Evolutionary conservation across 2,888 invertebrate genomes (phyloP).

Genomic region (Drosophila dives): DNA sequence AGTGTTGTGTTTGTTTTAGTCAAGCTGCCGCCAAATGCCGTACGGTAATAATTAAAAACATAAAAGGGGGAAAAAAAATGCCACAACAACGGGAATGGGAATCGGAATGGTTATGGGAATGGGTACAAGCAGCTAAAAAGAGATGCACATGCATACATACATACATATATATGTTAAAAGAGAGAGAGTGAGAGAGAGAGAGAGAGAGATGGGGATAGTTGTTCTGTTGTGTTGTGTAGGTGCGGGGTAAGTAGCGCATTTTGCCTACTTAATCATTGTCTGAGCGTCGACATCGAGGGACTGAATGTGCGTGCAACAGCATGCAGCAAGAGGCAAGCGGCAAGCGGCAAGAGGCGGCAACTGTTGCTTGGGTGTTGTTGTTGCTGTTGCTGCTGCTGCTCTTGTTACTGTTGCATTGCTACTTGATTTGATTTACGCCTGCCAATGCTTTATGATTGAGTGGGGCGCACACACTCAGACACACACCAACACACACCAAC

Average conservation of each 20-base stretch:
- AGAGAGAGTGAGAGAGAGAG: background rate
- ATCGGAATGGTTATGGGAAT: slow-evolving; percentile 45
- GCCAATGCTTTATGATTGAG: slow-evolving; percentile 79
- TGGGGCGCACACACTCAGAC: slow-evolving; percentile 57
- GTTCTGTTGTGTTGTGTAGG: slow-evolving; percentile 18
- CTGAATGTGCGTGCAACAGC: slow-evolving; percentile 71
- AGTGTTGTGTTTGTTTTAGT: slow-evolving; percentile 39
- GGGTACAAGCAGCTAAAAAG: slow-evolving; percentile 27
- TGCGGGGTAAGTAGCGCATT: slow-evolving; percentile 58
- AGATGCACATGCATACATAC: background rate
- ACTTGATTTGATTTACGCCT: slow-evolving; percentile 81
- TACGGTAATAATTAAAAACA: slow-evolving; percentile 78
- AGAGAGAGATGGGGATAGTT: slow-evolving; percentile 6
- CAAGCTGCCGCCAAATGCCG: slow-evolving; percentile 67
- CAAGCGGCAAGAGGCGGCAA: slow-evolving; percentile 30
- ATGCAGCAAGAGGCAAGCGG: slow-evolving; percentile 62
- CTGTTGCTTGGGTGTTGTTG: slow-evolving; percentile 28
- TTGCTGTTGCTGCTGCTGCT: slow-evolving; percentile 10
- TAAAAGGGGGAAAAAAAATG: slow-evolving; percentile 64
- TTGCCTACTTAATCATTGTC: slow-evolving; percentile 79
- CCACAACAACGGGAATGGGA: slow-evolving; percentile 60
- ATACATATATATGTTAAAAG: background rate
- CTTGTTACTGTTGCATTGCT: slow-evolving; percentile 56
- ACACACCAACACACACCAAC: slow-evolving; percentile 8
- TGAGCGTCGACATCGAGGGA: slow-evolving; percentile 54